phyloP scores from a whole-genome alignment of 2,888 invertebrate genomes.

The Eupithecia subfuscata region DNA sequence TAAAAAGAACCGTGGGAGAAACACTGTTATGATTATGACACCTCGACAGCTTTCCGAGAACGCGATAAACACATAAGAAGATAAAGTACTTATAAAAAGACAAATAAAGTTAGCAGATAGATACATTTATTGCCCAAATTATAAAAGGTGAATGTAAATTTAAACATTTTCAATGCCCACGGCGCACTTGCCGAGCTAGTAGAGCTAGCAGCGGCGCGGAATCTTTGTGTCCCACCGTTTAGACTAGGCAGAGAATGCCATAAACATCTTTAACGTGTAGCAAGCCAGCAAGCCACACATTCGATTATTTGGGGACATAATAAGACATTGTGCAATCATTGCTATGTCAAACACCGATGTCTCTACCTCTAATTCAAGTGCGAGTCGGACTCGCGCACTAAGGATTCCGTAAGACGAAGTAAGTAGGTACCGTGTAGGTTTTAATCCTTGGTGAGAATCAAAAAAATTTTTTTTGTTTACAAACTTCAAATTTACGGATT shows the following conservation, averaged over 20 bases:
- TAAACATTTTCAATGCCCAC: not conserved
- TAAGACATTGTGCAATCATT: not conserved
- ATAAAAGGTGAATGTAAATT: not conserved
- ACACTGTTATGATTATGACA: constrained; percentile 13
- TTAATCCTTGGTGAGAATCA: no score
- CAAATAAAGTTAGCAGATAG: not conserved
- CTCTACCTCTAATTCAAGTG: not conserved
- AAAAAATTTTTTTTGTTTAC: no score
- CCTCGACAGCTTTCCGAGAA: constrained; percentile 36
- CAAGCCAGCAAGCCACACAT: not conserved
- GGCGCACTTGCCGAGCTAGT: not conserved
- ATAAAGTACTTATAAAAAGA: not conserved
- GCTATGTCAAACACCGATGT: not conserved
- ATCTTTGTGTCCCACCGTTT: not conserved
- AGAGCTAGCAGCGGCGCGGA: not conserved
- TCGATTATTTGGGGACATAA: not conserved
- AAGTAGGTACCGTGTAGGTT: no score
- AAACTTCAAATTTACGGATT: no score
- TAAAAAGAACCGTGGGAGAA: constrained; percentile 28
- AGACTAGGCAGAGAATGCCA: not conserved
- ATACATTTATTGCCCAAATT: not conserved
- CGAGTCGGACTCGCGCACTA: no score
- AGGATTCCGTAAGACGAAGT: no score
- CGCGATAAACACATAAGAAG: not conserved
- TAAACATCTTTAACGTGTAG: not conserved